Evolutionary conservation across 2,797 vertebrate species (phyloP), one percentile per base, ranked within the genome.

Genomic region (Furcifer pardalis): DNA sequence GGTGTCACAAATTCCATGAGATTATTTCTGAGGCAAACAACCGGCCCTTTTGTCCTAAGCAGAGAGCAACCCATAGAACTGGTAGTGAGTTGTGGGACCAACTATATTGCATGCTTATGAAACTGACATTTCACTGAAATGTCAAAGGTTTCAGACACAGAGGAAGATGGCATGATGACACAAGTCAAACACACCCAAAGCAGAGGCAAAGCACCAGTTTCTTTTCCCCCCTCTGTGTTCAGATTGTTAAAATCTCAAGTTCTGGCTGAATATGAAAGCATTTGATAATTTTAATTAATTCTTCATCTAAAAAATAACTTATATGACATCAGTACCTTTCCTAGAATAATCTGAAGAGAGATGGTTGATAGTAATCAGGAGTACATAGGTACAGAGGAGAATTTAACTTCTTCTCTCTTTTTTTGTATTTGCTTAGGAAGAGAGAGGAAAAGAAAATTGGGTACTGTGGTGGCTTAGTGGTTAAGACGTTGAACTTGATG

Each of bases 71-170:
- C 30, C 86, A 86, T 90, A 89, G 23, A 81, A 82, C 83, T 88
- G 71, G 19, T 3, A 30, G 52, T 56, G 52, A 52, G 8, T 52
- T 9, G 7, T 52, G 49, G 49, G 49, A 13, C 49, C 49, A 52
- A 52, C 49, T 1, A 4, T 85, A 89, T 89, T 89, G 77, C 87
- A 77, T 87, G 84, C 85, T 94, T 92, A 93, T 78, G 88, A 91
- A 91, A 91, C 82, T 94, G 94, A 90, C 93, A 92, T 93, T 94
- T 93, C 87, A 79, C 84, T 90, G 79, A 89, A 94, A 93, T 92
- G 88, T 86, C 87, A 93, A 86, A 87, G 86, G 84, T 75, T 83
- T 78, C 66, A 68, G 86, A 83, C 87, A 90, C 49, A 86, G 89
- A 90, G 88, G 79, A 76, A 77, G 77, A 85, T 79, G 86, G 89